Conservation (phyloP, 2,888 invertebrate species). For the Colletes collaris region DNA sequence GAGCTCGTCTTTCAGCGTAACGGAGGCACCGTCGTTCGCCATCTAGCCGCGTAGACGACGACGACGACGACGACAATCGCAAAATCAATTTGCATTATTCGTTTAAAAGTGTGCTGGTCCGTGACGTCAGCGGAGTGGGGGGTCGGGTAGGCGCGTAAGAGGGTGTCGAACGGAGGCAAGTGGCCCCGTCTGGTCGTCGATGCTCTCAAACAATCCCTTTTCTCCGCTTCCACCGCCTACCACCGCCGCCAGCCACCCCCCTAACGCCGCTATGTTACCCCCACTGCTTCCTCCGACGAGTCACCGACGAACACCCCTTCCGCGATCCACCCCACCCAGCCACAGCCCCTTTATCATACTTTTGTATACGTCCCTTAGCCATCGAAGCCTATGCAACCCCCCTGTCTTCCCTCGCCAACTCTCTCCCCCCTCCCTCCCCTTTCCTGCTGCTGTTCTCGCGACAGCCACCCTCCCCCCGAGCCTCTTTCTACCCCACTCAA, state of each 20-base stretch:
- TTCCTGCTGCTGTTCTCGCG: constrained; percentile 38
- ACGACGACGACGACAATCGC: constrained; percentile 71
- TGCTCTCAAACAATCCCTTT: constrained; percentile 72
- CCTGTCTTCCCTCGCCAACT: constrained; percentile 33
- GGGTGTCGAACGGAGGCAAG: constrained; percentile 77
- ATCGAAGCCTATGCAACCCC: constrained; percentile 62
- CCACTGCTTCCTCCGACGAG: constrained; percentile 82
- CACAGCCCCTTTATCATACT: constrained; percentile 70
- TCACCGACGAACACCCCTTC: constrained; percentile 83
- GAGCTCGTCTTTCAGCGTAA: constrained; percentile 24
- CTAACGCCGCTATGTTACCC: constrained; percentile 76
- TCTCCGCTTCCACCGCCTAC: constrained; percentile 73
- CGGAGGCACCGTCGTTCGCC: constrained; percentile 33
- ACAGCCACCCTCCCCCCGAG: constrained; percentile 35
- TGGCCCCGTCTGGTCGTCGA: constrained; percentile 73
- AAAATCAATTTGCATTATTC: constrained; percentile 81
- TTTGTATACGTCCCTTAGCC: constrained; percentile 66
- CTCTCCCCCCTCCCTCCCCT: not conserved
- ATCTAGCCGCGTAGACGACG: constrained; percentile 52
- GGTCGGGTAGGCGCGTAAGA: constrained; percentile 69
- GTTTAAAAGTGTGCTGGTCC: constrained; percentile 74
- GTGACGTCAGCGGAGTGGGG: constrained; percentile 71
- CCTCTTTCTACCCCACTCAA: constrained; percentile 14
- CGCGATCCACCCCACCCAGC: constrained; percentile 81
- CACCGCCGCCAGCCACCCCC: constrained; percentile 79